Evolutionary conservation across 2,113 vertebrate species (phyloP).

Genomic region (Pristiophorus japonicus): DNA sequence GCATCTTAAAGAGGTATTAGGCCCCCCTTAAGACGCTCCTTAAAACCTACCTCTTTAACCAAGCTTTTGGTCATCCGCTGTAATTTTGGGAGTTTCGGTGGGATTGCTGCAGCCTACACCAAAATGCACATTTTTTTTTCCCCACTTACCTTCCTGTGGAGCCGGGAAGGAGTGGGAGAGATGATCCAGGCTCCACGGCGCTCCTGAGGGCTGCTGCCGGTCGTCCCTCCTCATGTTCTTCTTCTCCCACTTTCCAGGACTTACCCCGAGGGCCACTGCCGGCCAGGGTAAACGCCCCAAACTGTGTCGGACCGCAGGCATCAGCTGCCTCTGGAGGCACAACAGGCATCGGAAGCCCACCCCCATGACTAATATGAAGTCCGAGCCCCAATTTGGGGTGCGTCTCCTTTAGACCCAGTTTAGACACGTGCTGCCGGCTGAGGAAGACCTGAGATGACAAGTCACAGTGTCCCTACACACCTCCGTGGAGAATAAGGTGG

Average conservation of each 20-base stretch:
- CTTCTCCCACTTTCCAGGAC: neutral
- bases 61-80: no score
- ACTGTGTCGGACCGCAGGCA: neutral
- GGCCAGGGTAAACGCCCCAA: neutral
- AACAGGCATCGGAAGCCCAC: neutral
- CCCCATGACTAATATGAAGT: neutral
- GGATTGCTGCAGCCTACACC: neutral
- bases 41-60: no score
- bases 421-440: no score
- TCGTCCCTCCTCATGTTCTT: neutral
- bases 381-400: neutral
- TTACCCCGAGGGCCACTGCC: neutral
- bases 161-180: neutral
- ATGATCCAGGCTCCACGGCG: neutral
- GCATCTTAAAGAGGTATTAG: neutral
- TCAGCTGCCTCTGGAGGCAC: neutral
- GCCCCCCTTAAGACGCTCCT: no score
- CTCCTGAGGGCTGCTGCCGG: neutral
- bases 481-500: neutral
- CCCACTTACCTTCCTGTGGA: neutral
- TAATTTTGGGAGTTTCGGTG: no score
- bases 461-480: neutral
- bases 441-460: neutral
- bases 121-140: no score
- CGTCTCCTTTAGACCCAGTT: neutral